phyloP scores from a whole-genome alignment of 2,113 vertebrate species.

The Silurus meridionalis region DNA sequence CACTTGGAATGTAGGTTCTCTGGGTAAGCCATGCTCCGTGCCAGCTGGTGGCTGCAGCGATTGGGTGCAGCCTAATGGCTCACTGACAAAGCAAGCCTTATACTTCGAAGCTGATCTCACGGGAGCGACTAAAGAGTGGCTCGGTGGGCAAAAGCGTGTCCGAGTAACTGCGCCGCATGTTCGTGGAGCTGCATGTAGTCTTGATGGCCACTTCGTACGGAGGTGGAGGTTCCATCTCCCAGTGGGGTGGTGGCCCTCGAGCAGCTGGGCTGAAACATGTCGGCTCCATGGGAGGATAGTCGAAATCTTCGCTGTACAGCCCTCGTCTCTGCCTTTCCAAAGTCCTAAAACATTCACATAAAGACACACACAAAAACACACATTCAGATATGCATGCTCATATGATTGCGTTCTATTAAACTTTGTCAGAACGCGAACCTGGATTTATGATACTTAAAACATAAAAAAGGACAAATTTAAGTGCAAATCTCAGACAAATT shows the following conservation, averaged over 20 bases:
- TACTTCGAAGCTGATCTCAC: slow-evolving; percentile 80
- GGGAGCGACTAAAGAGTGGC: slow-evolving; percentile 72
- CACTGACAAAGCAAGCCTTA: slow-evolving; percentile 50
- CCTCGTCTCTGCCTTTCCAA: slow-evolving; percentile 65
- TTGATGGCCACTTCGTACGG: slow-evolving; percentile 80
- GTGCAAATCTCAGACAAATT: background rate
- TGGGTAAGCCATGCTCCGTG: background rate
- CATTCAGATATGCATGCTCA: background rate
- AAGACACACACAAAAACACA: background rate
- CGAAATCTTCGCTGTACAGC: slow-evolving; percentile 69
- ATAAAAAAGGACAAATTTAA: background rate
- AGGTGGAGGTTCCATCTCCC: slow-evolving; percentile 75
- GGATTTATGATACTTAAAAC: background rate
- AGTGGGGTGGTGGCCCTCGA: slow-evolving; percentile 64
- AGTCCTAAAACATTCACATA: slow-evolving; percentile 52
- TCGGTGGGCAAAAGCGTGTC: slow-evolving; percentile 74
- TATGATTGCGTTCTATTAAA: background rate
- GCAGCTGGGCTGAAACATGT: slow-evolving; percentile 69
- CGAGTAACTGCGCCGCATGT: slow-evolving; percentile 76
- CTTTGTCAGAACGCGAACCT: background rate
- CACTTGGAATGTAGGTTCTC: background rate
- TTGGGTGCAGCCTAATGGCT: background rate
- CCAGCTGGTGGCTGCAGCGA: background rate
- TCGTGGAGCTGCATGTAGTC: slow-evolving; percentile 76
- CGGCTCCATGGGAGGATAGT: slow-evolving; percentile 75